Base-by-base conservation (phyloP, 1,140 invertebrate genomes). In the Physella acuta region DNA sequence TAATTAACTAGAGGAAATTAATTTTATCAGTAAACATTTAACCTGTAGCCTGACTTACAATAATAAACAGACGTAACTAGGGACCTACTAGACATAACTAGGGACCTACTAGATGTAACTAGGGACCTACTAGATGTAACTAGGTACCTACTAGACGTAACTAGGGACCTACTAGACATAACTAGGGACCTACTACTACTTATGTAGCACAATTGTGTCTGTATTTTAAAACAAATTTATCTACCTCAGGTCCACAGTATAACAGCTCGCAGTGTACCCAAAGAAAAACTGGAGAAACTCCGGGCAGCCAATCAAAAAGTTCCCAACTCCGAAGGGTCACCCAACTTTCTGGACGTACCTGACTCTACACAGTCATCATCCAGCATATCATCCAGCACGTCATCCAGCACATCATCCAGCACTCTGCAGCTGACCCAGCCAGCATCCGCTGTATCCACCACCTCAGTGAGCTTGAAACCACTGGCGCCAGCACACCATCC, bases 171-270 rank as follows among this genome's bases (percentile, higher is more conserved):
- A n/a, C n/a, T n/a, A n/a, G n/a, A n/a, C n/a, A n/a, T n/a, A n/a
- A n/a, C n/a, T n/a, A n/a, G n/a, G 44, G 11, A 14, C 44, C n/a
- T 49, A 49, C 11, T 49, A 11, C n/a, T 49, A n/a, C 24, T 26
- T 36, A 59, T 26, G 44, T 2, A 55, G 11, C 3, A 39, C 58
- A 17, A 63, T 68, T 31, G 14, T 24, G 56, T 30, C 34, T 26
- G 1, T 68, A 44, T 20, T 60, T 71, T 37, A n/a, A 73, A 33
- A 68, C 34, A 72, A n/a, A n/a, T 44, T 44, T 20, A 44, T 20
- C 20, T 56, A 55, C 71, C 68, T 26, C 71, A 81, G 79, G 68
- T 81, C 31, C 78, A 81, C 65, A 81, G 79, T 68, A 81, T 81
- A 55, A 79, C 79, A 30, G 79, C 76, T 20, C 66, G 79, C 55